phyloP scores from a whole-genome alignment of 2,797 vertebrate species.

The Pelochelys cantorii region DNA sequence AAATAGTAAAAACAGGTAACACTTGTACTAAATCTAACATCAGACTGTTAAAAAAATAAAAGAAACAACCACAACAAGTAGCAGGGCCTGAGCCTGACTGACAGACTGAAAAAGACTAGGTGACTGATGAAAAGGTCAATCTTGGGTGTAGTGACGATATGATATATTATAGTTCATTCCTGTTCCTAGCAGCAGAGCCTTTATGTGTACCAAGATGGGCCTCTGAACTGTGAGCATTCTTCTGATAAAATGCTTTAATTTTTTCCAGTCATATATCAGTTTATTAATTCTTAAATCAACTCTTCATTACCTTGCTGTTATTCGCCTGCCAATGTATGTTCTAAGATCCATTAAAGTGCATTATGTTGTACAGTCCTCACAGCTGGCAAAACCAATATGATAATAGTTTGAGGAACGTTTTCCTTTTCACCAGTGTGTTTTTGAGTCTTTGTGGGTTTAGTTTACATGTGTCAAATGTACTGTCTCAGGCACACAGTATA shows the following conservation, averaged over 20 bases:
- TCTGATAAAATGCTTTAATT: slow-evolving; percentile 57
- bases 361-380: background rate
- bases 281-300: slow-evolving; percentile 72
- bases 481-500: slow-evolving; percentile 13
- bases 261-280: slow-evolving; percentile 11
- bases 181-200: background rate
- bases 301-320: slow-evolving; percentile 29
- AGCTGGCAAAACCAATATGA: slow-evolving; percentile 22
- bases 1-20: background rate
- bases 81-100: background rate
- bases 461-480: background rate
- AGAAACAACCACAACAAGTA: background rate
- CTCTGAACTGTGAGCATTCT: slow-evolving; percentile 36
- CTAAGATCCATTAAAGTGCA: slow-evolving; percentile 62
- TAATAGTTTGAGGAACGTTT: slow-evolving; percentile 16
- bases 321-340: slow-evolving; percentile 27
- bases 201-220: background rate
- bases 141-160: background rate
- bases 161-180: background rate
- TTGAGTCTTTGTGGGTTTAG: background rate
- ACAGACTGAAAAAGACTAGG: background rate
- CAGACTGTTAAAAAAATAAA: background rate
- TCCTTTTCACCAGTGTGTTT: slow-evolving; percentile 26
- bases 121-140: slow-evolving; percentile 2
- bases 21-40: background rate